Conservation (phyloP, 2,113 vertebrate species). For the Oryzias melastigma region DNA sequence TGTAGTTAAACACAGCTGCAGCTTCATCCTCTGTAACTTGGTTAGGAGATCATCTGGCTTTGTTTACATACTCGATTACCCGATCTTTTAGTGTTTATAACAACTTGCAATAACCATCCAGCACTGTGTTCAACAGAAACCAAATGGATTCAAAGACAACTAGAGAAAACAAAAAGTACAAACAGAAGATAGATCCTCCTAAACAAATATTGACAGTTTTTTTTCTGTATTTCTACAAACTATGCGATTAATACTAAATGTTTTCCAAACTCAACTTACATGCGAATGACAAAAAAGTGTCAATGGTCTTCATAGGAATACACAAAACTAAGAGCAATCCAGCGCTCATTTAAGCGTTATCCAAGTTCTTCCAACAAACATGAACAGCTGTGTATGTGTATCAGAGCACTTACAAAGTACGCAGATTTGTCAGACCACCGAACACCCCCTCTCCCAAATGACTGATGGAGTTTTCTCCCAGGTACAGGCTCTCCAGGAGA, state of each 20-base stretch:
- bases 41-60: too few species aligned
- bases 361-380: background rate
- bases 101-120: too few species aligned
- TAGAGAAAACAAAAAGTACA: background rate
- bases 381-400: background rate
- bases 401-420: constrained; percentile 83
- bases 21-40: too few species aligned
- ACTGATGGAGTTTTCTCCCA: constrained; percentile 90
- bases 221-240: constrained; percentile 1
- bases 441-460: constrained; percentile 94
- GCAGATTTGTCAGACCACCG: constrained; percentile 84
- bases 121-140: too few species aligned
- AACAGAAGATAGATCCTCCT: background rate
- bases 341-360: constrained; percentile 13
- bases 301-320: constrained; percentile 30
- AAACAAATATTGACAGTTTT: background rate
- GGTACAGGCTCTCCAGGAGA: constrained; percentile 87
- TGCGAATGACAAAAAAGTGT: constrained; percentile 10
- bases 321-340: constrained; percentile 39
- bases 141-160: too few species aligned
- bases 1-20: too few species aligned
- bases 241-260: background rate
- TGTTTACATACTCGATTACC: too few species aligned
- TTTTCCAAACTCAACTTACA: constrained; percentile 22
- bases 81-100: too few species aligned